Percentiles rank a stretch among this genome's conserved stretches.
Conservation (phyloP, 1,140 invertebrate genomes). For the Sesamia nonagrioides region DNA sequence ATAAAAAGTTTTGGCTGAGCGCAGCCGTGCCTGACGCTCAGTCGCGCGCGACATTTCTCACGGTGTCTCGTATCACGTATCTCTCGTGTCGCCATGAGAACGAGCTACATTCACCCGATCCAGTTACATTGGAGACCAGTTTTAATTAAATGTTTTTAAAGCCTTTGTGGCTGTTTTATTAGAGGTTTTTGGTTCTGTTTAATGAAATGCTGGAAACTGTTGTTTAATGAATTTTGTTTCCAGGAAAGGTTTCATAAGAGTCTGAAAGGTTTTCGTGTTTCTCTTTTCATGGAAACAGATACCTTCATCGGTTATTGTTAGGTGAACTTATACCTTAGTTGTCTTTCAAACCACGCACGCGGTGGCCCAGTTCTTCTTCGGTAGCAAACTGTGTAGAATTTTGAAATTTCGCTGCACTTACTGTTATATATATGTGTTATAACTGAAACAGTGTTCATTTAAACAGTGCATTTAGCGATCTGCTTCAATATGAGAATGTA, state of each 20-base stretch:
- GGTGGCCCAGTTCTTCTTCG: not conserved
- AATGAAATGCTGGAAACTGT: not conserved
- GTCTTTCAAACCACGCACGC: no score
- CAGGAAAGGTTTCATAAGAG: no score
- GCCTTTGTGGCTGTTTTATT: constrained; percentile 7
- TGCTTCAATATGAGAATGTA: no score
- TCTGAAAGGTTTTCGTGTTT: no score
- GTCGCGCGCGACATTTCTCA: constrained; percentile 36
- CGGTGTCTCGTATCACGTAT: constrained; percentile 36
- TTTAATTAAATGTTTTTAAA: constrained; percentile 48
- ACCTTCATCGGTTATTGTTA: no score
- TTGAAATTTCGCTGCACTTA: not conserved
- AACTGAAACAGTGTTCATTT: not conserved
- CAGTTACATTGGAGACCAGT: constrained; percentile 27
- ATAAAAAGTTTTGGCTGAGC: not conserved
- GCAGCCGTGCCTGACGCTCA: constrained; percentile 31
- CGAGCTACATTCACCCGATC: not conserved
- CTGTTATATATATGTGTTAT: not conserved
- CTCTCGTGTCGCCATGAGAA: constrained; percentile 34
- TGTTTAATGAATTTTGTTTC: not conserved
- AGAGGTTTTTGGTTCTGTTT: not conserved
- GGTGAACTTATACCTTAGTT: no score
- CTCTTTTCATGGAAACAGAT: no score
- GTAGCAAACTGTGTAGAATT: not conserved
- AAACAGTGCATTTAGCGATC: not conserved